Evolutionary conservation across 2,113 vertebrate species (phyloP).

Genomic region (Vulpes lagopus): DNA sequence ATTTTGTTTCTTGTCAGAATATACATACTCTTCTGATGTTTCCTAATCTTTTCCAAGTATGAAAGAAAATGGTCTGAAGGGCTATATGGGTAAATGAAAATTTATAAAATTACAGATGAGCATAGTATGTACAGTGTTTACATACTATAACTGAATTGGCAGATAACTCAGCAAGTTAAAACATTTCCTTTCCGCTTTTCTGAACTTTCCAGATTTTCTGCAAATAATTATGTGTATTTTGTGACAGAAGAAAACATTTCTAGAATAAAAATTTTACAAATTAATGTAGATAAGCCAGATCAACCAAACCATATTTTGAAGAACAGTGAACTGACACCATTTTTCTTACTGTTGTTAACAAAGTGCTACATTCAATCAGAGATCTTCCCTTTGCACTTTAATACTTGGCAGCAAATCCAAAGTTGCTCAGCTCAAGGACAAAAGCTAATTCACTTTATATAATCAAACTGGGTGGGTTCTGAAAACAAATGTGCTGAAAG

Average conservation of each 20-base stretch:
- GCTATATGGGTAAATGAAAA: background rate
- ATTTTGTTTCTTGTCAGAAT: background rate
- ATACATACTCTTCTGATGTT: background rate
- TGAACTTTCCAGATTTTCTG: background rate
- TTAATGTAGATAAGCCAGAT: background rate
- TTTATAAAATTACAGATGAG: background rate
- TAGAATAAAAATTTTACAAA: constrained; percentile 13
- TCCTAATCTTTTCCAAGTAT: background rate
- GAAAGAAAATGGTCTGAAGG: background rate
- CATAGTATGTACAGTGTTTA: background rate
- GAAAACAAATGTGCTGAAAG: constrained; percentile 52
- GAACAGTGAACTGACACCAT: background rate
- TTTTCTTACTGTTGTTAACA: constrained; percentile 25
- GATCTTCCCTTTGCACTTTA: constrained; percentile 30
- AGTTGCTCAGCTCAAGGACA: constrained; percentile 33
- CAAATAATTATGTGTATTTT: constrained; percentile 28
- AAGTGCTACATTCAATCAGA: constrained; percentile 7
- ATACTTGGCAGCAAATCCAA: constrained; percentile 31
- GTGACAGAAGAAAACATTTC: background rate
- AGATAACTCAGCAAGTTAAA: background rate
- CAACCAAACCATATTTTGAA: constrained; percentile 4
- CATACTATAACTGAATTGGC: background rate
- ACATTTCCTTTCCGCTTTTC: background rate
- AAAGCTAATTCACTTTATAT: constrained; percentile 8
- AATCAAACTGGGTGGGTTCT: constrained; percentile 8